Conservation (phyloP, 2,113 vertebrate species). For the Saguinus midas region DNA sequence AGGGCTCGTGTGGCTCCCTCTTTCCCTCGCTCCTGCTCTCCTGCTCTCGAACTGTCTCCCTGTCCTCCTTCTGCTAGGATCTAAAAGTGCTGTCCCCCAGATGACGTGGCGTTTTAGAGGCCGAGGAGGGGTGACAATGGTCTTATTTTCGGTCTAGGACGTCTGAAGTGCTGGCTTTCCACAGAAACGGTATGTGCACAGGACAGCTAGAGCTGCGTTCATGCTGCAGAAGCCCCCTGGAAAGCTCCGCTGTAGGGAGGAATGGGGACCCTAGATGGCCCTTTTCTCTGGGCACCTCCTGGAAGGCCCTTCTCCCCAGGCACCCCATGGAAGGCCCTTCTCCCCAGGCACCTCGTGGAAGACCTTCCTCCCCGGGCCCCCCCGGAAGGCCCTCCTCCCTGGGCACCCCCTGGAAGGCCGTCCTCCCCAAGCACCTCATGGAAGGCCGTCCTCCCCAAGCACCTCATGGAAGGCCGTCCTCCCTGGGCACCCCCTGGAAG, state of each 20-base stretch:
- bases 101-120: neutral
- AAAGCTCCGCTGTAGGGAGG: neutral
- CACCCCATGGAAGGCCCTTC: too few species aligned
- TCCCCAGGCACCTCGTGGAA: too few species aligned
- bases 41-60: rapidly evolving
- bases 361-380: too few species aligned
- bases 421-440: too few species aligned
- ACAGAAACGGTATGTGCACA: neutral
- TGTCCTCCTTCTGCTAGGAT: neutral
- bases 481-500: too few species aligned
- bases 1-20: neutral
- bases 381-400: too few species aligned
- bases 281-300: too few species aligned
- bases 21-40: neutral
- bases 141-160: neutral
- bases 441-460: too few species aligned
- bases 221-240: neutral
- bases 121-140: neutral
- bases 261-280: neutral
- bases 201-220: neutral
- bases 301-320: too few species aligned
- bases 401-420: too few species aligned
- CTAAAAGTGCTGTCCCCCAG: neutral
- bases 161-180: neutral
- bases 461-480: too few species aligned